A percentile compares a stretch with the other conserved stretches of the same genome.
Conservation (phyloP, 35 echinoderm and acorn worm genomes). For the Acanthaster planci region DNA sequence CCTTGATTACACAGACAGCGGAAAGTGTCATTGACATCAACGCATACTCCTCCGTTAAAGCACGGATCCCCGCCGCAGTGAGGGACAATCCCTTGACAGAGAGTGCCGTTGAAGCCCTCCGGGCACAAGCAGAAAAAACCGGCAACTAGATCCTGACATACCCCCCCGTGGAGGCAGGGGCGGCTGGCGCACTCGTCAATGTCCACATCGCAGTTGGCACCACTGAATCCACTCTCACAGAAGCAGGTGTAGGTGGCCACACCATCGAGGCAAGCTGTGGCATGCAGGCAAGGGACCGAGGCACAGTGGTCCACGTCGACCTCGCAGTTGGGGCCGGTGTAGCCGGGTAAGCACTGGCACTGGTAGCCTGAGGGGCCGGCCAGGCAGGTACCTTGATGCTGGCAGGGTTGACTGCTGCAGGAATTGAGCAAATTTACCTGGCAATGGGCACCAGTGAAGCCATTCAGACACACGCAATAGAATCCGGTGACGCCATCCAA, state of each 20-base stretch:
- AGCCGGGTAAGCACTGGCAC: constrained; percentile 34
- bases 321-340: constrained; percentile 44
- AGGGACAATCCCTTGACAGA: constrained; percentile 11
- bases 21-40: constrained; percentile 63
- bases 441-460: constrained; percentile 19
- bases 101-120: not conserved
- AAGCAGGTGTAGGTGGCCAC: constrained; percentile 61
- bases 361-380: not conserved
- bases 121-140: constrained; percentile 52
- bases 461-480: not conserved
- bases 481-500: not conserved
- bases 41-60: constrained; percentile 63
- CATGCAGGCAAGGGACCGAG: constrained; percentile 49
- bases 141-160: constrained; percentile 52
- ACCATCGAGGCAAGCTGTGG: constrained; percentile 58
- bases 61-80: constrained; percentile 31
- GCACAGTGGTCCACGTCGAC: constrained; percentile 40
- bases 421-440: not conserved
- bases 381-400: not conserved
- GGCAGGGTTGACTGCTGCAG: constrained; percentile 16
- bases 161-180: constrained; percentile 47
- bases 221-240: constrained; percentile 57
- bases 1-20: constrained; percentile 56
- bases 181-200: constrained; percentile 62
- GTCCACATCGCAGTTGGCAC: constrained; percentile 69